Base-by-base conservation (phyloP, 2,888 invertebrate species). In the Leptarthrus brevirostris region DNA sequence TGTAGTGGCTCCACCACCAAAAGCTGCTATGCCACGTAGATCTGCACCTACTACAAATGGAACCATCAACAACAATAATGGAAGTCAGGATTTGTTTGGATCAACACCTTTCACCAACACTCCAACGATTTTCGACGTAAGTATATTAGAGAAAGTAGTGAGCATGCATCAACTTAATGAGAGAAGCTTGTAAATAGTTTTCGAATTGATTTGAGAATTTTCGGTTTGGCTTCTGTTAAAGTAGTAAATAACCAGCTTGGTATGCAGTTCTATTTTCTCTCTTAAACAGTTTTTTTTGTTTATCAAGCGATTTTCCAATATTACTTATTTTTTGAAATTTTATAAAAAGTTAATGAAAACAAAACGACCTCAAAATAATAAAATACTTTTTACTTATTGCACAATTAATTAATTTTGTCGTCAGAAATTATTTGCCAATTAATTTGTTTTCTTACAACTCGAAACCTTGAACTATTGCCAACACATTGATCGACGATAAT, bases 1-100 rank as follows among this genome's bases (percentile, higher is more conserved):
- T 88, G 6, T 84, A 96, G 96, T 96, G 89, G 94, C 94, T 54
- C 95, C 96, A 76, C 96, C 96, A 74, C 95, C 96, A 74, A 94
- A 94, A 84, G 89, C 92, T 5, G 88, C 89, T 22, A 89, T 89
- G 78, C 88, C 89, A 75, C 88, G 82, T 81, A 86, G 83, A 79
- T 79, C 78, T 79, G 82, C 47, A 78, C 79, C 80, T 80, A 81
- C 77, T 73, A 77, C 79, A 70, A 83, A 80, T 80, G 84, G 82
- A 78, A 30, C 12, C 34, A 81, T 76, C 74, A 79, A 78, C 76
- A 85, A 84, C 34, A 84, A 85, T 80, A 78, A 88, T 80, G 82
- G 83, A 80, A 89, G 88, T 77, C 91, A 89, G 80, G 94, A 95
- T 86, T 85, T 94, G 18, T 95, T 95, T 85, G 94, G 94, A 24